Evolutionary conservation across 92 coral and sea anemone genomes (phyloP).

Genomic region (Bergia sp.): DNA sequence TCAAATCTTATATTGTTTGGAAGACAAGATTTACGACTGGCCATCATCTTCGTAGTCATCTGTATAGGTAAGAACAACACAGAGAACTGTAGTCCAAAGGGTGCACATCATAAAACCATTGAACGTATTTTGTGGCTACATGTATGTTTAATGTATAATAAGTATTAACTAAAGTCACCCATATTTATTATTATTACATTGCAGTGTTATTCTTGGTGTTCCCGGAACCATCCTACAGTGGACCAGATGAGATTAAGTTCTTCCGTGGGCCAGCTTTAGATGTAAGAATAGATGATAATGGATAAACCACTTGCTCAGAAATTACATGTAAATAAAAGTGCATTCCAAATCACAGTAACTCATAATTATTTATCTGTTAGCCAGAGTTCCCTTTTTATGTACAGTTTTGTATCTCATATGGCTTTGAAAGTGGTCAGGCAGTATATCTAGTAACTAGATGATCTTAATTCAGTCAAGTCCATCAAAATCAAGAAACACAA

Average conservation of each 20-base stretch:
- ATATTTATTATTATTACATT: background rate
- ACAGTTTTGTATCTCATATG: too few relatives aligned
- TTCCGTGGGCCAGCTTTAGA: constrained; percentile 92
- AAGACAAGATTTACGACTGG: constrained; percentile 85
- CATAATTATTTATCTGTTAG: too few relatives aligned
- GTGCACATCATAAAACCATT: too few relatives aligned
- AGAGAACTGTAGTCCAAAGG: background rate
- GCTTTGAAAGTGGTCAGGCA: background rate
- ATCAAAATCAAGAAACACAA: background rate
- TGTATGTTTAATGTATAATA: too few relatives aligned
- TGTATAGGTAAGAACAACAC: constrained; percentile 72
- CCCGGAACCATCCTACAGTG: constrained; percentile 95
- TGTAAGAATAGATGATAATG: constrained; percentile 37
- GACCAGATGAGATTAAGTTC: constrained; percentile 88
- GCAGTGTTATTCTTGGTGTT: constrained; percentile 86
- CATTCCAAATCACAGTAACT: too few relatives aligned
- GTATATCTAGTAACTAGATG: background rate
- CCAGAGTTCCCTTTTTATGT: too few relatives aligned
- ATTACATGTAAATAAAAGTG: too few relatives aligned
- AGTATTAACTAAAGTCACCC: too few relatives aligned
- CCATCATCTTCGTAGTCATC: constrained; percentile 71
- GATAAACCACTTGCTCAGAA: background rate
- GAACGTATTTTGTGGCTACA: background rate
- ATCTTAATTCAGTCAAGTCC: background rate
- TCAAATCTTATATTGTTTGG: constrained; percentile 90